phyloP scores from a whole-genome alignment of 2,113 vertebrate genomes.

The Gymnorhina tibicen region DNA sequence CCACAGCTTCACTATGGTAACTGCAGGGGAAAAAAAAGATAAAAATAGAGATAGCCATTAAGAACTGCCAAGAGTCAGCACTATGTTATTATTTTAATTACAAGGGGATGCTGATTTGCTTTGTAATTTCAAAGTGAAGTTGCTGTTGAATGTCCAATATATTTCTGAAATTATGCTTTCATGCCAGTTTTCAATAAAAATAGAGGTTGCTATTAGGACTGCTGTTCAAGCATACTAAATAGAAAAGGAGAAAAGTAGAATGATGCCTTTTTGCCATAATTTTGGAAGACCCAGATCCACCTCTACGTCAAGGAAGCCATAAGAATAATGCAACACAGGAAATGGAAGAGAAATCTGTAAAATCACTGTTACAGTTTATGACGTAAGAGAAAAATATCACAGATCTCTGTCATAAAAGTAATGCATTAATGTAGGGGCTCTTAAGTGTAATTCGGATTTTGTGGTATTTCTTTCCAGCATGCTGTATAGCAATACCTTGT shows the following conservation, averaged over 20 bases:
- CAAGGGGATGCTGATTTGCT: neutral
- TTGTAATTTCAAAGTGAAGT: neutral
- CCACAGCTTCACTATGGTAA: slow-evolving; percentile 38
- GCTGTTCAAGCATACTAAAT: neutral
- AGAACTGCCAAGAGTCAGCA: slow-evolving; percentile 6
- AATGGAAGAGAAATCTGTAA: neutral
- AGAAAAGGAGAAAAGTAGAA: neutral
- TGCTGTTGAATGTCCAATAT: slow-evolving; percentile 15
- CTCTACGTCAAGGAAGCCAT: neutral
- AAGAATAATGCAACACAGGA: neutral
- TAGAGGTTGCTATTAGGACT: neutral
- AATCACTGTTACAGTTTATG: neutral
- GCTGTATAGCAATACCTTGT: accelerated
- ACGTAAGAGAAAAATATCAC: neutral
- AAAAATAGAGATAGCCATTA: neutral
- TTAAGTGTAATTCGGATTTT: neutral
- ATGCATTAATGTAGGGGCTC: neutral
- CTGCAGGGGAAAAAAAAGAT: neutral
- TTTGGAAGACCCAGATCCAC: neutral
- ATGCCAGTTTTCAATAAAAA: slow-evolving; percentile 2
- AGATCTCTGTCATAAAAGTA: neutral
- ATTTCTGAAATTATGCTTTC: neutral
- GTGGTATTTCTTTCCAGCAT: neutral
- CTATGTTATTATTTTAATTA: slow-evolving; percentile 52
- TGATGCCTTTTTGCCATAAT: neutral